Conservation (phyloP, 2,113 vertebrate genomes). For the Carlito syrichta region DNA sequence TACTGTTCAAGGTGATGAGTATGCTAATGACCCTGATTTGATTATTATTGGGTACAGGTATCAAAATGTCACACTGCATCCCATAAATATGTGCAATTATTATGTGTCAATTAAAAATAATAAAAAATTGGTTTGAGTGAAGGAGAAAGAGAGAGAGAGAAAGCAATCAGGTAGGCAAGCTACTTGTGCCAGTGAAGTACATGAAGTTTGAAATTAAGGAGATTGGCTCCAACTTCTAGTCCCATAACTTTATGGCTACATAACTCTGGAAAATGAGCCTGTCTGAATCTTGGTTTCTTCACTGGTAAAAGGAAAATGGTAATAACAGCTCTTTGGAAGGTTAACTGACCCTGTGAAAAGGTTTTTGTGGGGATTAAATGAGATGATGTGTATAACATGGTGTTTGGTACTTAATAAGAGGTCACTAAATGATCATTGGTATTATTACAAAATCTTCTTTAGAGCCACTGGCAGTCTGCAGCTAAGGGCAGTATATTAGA, state of each 20-base stretch:
- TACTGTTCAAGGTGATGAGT: neutral
- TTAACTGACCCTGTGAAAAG: neutral
- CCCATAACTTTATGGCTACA: neutral
- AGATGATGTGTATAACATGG: neutral
- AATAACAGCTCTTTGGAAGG: neutral
- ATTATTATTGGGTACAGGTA: neutral
- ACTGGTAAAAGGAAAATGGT: neutral
- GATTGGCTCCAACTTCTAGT: neutral
- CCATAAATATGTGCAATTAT: neutral
- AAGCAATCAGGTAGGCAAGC: too few species aligned
- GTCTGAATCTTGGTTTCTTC: neutral
- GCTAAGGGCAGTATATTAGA: neutral
- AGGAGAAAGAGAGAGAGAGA: neutral
- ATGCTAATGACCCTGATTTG: neutral
- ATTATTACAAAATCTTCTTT: neutral
- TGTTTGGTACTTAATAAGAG: neutral
- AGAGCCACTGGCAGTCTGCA: neutral
- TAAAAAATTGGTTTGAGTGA: neutral
- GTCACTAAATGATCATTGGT: neutral
- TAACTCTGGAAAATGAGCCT: neutral
- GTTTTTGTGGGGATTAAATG: neutral
- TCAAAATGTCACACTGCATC: neutral
- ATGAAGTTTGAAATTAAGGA: neutral
- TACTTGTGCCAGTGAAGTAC: neutral
- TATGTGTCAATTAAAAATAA: neutral